Evolutionary conservation across 1,140 invertebrate species (phyloP).

Genomic region (Brachionus asplanchnoidis): DNA sequence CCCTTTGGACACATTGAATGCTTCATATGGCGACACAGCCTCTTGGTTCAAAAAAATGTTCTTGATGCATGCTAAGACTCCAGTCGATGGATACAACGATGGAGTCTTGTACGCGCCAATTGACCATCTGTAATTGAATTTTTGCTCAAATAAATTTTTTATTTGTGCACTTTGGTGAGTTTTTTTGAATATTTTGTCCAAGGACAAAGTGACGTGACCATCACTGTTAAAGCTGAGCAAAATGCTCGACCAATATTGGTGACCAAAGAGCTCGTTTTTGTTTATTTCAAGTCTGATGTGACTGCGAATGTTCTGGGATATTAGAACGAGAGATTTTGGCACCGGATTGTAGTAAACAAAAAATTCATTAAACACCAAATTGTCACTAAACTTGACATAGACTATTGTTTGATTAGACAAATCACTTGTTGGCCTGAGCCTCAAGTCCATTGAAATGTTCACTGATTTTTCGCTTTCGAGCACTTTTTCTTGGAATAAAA

Average conservation of each 20-base stretch:
- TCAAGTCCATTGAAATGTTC: background rate
- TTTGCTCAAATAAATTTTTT: background rate
- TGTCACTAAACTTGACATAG: constrained; percentile 2
- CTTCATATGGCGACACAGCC: background rate
- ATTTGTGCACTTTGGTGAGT: background rate
- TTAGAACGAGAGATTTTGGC: background rate
- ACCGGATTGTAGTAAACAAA: background rate
- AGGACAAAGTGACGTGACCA: background rate
- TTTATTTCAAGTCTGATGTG: background rate
- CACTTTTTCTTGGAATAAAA: constrained; percentile 17
- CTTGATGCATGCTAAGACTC: background rate
- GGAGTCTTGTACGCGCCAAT: background rate
- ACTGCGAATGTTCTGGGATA: background rate
- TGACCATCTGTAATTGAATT: constrained; percentile 24
- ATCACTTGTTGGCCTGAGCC: background rate
- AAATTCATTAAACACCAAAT: constrained; percentile 5
- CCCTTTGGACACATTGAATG: background rate
- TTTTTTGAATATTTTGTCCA: background rate
- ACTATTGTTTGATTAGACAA: background rate
- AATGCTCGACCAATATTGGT: background rate
- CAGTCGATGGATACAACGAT: background rate
- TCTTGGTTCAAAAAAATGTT: background rate
- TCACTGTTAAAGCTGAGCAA: background rate
- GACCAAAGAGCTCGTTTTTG: background rate
- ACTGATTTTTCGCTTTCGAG: background rate